Conservation (phyloP, 2,113 vertebrate species). For the Odontophorus gujanensis region DNA sequence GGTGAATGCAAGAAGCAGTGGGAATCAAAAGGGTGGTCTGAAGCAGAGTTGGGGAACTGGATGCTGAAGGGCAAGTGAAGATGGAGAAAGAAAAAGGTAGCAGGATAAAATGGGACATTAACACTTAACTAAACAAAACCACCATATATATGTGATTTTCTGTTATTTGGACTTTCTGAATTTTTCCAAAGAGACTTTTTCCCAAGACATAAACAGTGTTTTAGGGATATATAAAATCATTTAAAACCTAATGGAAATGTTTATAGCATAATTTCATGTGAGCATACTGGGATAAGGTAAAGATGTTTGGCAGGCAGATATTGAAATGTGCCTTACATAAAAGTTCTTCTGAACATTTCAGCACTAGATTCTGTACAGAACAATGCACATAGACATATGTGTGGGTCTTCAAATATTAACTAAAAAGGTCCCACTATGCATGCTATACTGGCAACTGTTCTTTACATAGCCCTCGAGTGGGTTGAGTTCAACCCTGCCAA, state of each 20-base stretch:
- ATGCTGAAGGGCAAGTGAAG: not conserved
- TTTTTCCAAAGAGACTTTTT: not conserved
- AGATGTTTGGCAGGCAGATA: not conserved
- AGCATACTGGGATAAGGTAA: not conserved
- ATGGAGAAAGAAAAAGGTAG: not conserved
- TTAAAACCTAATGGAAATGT: not conserved
- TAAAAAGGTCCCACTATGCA: not conserved
- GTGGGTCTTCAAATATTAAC: not conserved
- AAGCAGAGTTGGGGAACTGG: not conserved
- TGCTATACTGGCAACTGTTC: no score
- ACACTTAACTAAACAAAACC: not conserved
- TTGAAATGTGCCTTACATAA: accelerated
- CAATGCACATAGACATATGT: not conserved
- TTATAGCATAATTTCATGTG: not conserved
- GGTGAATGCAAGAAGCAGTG: not conserved
- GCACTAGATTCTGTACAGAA: not conserved
- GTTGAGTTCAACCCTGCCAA: no score
- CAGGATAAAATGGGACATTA: not conserved
- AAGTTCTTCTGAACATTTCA: not conserved
- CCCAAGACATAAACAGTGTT: not conserved
- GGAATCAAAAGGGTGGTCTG: not conserved
- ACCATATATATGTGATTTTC: not conserved
- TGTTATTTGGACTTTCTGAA: not conserved
- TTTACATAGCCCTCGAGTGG: no score
- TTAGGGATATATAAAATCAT: not conserved